Percentiles rank a stretch among this genome's conserved stretches.
phyloP scores from a whole-genome alignment of 2,797 vertebrate species.

The Steatocranus sp. region DNA sequence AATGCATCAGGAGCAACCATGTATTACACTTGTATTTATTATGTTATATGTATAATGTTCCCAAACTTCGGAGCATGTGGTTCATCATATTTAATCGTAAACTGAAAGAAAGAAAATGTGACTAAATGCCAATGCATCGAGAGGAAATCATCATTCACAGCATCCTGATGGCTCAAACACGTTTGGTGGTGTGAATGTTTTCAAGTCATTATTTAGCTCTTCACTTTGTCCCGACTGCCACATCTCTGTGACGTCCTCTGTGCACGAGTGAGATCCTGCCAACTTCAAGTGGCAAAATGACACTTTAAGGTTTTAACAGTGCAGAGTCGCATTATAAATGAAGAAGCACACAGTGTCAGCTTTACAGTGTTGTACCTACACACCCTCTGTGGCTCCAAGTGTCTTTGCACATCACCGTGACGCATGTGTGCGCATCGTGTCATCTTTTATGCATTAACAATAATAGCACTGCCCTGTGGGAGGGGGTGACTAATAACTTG shows the following conservation, averaged over 20 bases:
- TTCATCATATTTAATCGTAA: not conserved
- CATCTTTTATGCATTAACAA: not conserved
- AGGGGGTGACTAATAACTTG: not conserved
- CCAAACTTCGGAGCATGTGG: not conserved
- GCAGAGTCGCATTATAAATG: not conserved
- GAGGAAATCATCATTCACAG: not conserved
- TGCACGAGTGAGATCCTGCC: not conserved
- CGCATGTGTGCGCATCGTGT: not conserved
- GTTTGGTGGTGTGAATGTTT: not conserved
- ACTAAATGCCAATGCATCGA: not conserved
- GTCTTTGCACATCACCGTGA: not conserved
- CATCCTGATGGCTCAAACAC: not conserved
- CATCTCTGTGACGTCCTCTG: not conserved
- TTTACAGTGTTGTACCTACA: not conserved
- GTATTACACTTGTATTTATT: not conserved
- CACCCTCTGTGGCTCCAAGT: not conserved
- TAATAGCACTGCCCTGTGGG: not conserved
- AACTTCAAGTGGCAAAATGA: not conserved
- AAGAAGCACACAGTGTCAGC: not conserved
- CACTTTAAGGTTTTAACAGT: not conserved
- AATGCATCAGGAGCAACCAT: rapidly evolving
- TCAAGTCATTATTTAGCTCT: not conserved
- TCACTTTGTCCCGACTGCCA: not conserved
- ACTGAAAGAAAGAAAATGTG: not conserved
- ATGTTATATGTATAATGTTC: not conserved